Percentiles rank a stretch among this genome's conserved stretches.
Conservation (phyloP, 2,888 invertebrate species). For the Andrena chrysosceles region DNA sequence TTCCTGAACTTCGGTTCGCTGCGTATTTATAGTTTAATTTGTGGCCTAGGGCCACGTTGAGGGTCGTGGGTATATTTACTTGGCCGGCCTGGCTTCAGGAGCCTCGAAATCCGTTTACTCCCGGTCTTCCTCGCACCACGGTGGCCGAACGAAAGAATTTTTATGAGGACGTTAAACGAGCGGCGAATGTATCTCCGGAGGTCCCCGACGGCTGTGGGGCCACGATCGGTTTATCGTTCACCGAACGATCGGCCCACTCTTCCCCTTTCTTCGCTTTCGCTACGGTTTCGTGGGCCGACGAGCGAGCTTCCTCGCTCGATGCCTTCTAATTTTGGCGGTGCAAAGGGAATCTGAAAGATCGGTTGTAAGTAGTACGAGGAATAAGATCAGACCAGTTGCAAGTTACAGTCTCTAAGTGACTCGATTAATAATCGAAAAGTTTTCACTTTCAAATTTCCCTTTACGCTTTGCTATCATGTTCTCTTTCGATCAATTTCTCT, state of each 20-base stretch:
- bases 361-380: background rate
- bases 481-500: no score
- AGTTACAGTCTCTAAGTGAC: background rate
- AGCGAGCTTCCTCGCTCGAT: background rate
- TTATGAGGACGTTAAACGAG: slow-evolving; percentile 79
- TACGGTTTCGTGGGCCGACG: slow-evolving; percentile 33
- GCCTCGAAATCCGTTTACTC: slow-evolving; percentile 69
- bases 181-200: slow-evolving; percentile 69
- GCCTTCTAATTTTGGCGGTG: slow-evolving; percentile 48
- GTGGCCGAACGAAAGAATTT: slow-evolving; percentile 78
- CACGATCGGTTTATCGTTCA: slow-evolving; percentile 73
- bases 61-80: slow-evolving; percentile 82
- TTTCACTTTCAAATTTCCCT: no score
- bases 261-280: slow-evolving; percentile 50
- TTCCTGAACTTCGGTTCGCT: slow-evolving; percentile 70
- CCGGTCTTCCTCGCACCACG: slow-evolving; percentile 65
- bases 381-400: background rate
- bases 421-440: no score
- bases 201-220: slow-evolving; percentile 38
- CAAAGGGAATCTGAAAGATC: slow-evolving; percentile 41
- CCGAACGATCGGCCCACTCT: slow-evolving; percentile 65
- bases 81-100: slow-evolving; percentile 74
- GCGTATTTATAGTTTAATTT: slow-evolving; percentile 83
- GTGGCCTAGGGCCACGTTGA: slow-evolving; percentile 81
- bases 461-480: no score